Evolutionary conservation across 2,888 invertebrate genomes (phyloP), one percentile per base, ranked within the genome.

Genomic region (Balanococcus diminutus): DNA sequence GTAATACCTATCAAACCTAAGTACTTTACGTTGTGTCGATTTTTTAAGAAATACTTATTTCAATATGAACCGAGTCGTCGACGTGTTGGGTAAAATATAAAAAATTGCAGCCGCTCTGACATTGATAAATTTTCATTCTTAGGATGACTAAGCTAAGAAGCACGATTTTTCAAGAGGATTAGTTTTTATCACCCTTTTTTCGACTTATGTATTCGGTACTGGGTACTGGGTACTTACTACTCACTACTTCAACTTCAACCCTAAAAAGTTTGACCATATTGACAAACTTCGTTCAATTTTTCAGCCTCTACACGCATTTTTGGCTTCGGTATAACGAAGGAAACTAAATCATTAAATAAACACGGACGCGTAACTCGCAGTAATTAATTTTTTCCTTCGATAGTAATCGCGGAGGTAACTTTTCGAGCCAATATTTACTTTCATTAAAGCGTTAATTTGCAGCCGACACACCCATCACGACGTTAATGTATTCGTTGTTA

Each of bases 361-460:
- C 46, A 46, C 25, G n/a, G 16, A 16, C 67, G 16, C 31, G 28
- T 14, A 46, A 67, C 67, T 67, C 4, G 14, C 28, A 28, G 16
- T 67, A 25, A 25, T 22, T n/a, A n/a, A n/a, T n/a, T n/a, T n/a
- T 61, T 67, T 67, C 28, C 67, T 0, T 31, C 14, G 28, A 67
- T 28, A 6, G 6, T 67, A 19, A 28, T 67, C 28, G 28, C 28
- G 14, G 28, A 56, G 22, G 56, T 56, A 67, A 67, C 25, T 67
- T 67, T 67, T 67, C 16, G 28, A 67, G n/a, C 25, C 28, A 67
- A 67, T 67, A 67, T 67, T 67, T 28, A 67, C 67, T 67, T 67
- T 67, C 67, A 31, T 67, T 67, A 28, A 28, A 67, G 67, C 67
- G 67, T 67, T 67, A 67, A 67, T 67, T 67, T 28, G 28, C 31